These are phyloP conservation scores for Thalassaphorura encarpata DNA, from an alignment of 1,140 invertebrate genomes.

Conservation along the genomic window DNA sequence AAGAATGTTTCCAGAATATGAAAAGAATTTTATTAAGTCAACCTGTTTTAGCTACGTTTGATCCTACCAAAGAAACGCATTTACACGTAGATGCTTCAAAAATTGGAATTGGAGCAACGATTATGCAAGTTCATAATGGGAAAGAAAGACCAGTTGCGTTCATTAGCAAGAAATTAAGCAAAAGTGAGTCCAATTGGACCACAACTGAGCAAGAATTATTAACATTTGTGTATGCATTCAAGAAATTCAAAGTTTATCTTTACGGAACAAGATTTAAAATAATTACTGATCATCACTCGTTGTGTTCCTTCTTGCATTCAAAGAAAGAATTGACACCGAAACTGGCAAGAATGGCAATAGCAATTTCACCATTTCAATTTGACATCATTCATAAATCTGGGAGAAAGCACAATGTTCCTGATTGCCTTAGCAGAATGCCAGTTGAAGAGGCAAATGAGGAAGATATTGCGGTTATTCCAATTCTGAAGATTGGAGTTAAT, in stretches of 20 bases:
- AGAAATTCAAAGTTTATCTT: background rate
- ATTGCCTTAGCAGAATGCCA: background rate
- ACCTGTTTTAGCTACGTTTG: background rate
- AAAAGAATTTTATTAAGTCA: background rate
- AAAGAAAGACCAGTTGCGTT: constrained; percentile 9
- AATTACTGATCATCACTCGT: constrained; percentile 2
- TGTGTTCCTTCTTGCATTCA: background rate
- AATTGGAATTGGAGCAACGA: background rate
- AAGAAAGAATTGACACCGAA: constrained; percentile 4
- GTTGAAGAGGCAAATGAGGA: background rate
- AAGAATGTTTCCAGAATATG: background rate
- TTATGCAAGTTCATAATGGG: constrained; percentile 1
- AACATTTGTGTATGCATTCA: background rate
- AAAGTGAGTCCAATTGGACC: background rate
- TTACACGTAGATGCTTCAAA: background rate
- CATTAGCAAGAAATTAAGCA: background rate
- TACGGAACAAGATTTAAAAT: background rate
- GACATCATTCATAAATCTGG: background rate
- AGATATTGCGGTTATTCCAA: background rate
- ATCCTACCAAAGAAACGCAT: background rate
- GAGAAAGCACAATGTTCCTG: background rate
- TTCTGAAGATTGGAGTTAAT: background rate
- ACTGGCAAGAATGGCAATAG: constrained; percentile 1
- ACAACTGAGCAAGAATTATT: constrained; percentile 8
- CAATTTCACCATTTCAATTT: background rate